Base-by-base conservation (phyloP, 2,113 vertebrate species). In the Pomatostomus ruficeps region DNA sequence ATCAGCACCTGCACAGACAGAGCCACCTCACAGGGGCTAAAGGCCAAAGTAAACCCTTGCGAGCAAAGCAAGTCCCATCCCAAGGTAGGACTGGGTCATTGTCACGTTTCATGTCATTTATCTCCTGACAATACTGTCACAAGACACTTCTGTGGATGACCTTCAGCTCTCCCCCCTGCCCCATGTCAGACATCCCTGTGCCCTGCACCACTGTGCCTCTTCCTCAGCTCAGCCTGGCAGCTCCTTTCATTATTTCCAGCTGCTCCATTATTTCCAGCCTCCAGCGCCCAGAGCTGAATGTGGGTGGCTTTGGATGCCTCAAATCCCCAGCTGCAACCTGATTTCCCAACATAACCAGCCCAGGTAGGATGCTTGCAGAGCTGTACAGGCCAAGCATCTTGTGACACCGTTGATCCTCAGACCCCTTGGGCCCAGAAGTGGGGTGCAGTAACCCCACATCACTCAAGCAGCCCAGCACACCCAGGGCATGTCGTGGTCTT, bases 401-500 rank as follows among this genome's bases (percentile, higher is more conserved):
- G 28, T 10, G 38, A 24, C 36, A 40, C 1, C 1, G 0, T 6
- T 4, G 5, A 38, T 68, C 13, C 67, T 46, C 54, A 65, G 14
- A 20, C 28, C 6, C 2, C 18, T 46, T 2, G 6, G 58, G n/a
- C 17, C 20, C 23, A 48, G 31, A 1, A 74, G 11, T 1, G 3
- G 43, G 38, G 33, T 22, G 10, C 58, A 83, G 36, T 33, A 71
- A 43, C 33, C 12, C 48, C 9, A 1, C 29, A 52, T 4, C 45
- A 71, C 63, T 35, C 0, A 2, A 49, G 68, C 77, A 86, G 58
- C 45, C 67, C 46, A 19, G 45, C 26, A 19, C 24, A 38, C 22
- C 45, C 5, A 0, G 15, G 35, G n/a, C 25, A 20, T 1, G 1
- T 6, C 49, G 17, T 55, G 59, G 46, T 31, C 62, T 19, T 1